Evolutionary conservation across 2,888 invertebrate species (phyloP), one percentile per base, ranked within the genome.

Genomic region (Spodoptera littoralis): DNA sequence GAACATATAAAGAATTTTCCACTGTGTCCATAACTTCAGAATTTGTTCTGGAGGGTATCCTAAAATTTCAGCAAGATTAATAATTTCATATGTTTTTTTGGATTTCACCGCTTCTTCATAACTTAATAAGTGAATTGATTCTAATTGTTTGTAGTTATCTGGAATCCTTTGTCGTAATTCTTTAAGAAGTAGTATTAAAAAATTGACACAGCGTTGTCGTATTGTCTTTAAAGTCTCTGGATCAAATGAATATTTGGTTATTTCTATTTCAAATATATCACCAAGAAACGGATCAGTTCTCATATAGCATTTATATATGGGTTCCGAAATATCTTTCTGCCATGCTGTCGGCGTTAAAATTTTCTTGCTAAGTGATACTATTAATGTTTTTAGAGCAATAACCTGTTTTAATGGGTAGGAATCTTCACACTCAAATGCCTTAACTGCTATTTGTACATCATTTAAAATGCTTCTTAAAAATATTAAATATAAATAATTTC

Each of bases 401-500:
- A 36, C n/a, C 24, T 56, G 47, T 30, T 67, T 67, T 22, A 55
- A 64, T 50, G 62, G 67, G 58, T 71, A 60, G 51, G 30, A 18
- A 56, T 71, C 43, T 41, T 61, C 57, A 55, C 64, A 52, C 63
- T 71, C 64, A 64, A 71, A 66, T 52, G 51, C 56, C 42, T 68
- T 65, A 18, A 54, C 43, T 44, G 56, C 62, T 41, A 24, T 43
- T 54, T 66, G 64, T 2, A 66, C 64, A 59, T 70, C 61, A 12
- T 54, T 42, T n/a, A 70, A 56, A 22, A 65, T 56, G 43, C 42
- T 49, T 61, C 50, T 66, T 43, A 73, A 57, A 62, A 60, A 65
- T 18, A 73, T 24, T 30, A 71, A 57, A 42, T 69, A 67, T 53
- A 76, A 50, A 47, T 69, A 53, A 57, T 72, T 72, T 12, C 12